A percentile compares a stretch with the other conserved stretches of the same genome.
phyloP scores from a whole-genome alignment of 2,888 invertebrate genomes.

The Pyralis farinalis region DNA sequence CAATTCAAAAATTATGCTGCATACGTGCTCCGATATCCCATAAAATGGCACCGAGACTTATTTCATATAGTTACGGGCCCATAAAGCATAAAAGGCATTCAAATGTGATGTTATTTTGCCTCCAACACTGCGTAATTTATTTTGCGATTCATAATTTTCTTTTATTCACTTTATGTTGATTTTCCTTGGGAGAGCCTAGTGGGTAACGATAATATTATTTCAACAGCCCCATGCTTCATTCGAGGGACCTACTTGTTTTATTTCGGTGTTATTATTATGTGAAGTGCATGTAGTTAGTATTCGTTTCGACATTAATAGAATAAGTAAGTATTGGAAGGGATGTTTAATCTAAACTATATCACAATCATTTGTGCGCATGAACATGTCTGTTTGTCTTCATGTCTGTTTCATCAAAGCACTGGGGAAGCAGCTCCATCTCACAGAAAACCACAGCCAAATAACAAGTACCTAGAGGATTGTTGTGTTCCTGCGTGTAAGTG shows the following conservation, averaged over 20 bases:
- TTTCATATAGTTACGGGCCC: conserved; percentile 76
- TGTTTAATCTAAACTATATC: no score
- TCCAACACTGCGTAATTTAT: conserved; percentile 80
- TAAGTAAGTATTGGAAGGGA: conserved; percentile 7
- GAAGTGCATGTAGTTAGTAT: conserved; percentile 26
- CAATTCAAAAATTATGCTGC: conserved; percentile 71
- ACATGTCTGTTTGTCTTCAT: no score
- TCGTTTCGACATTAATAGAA: conserved; percentile 24
- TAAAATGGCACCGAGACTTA: conserved; percentile 69
- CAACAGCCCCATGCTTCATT: conserved; percentile 73
- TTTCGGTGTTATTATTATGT: conserved; percentile 67
- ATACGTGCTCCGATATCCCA: conserved; percentile 73
- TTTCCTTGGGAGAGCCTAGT: conserved; percentile 75
- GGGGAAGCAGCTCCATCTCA: no score
- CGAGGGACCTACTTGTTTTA: conserved; percentile 53
- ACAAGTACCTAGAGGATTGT: no score
- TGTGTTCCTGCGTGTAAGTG: no score
- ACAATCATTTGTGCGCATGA: no score
- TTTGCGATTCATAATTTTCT: conserved; percentile 81
- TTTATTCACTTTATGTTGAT: conserved; percentile 82
- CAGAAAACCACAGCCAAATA: no score
- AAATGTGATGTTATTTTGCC: conserved; percentile 82
- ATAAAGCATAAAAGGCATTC: conserved; percentile 81
- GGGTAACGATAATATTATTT: conserved; percentile 80
- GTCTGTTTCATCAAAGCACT: no score